Evolutionary conservation across 1,140 invertebrate species (phyloP), one percentile per base, ranked within the genome.

Genomic region (Drosophila albomicans): DNA sequence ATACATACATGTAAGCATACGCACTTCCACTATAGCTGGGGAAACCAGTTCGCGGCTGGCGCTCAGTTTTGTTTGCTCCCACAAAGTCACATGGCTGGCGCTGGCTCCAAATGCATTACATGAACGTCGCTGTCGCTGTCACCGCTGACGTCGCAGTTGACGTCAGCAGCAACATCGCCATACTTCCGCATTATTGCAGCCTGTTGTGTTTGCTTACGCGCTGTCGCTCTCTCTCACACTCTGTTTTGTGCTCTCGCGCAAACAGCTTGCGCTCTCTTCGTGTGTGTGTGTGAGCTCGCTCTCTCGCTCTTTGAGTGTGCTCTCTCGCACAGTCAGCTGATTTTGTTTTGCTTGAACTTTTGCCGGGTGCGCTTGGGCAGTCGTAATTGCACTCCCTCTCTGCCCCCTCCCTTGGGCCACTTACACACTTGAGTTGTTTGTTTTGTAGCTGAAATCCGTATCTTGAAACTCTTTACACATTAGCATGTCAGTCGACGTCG

Each of bases 281-380:
- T 25, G 3, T 25, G 20, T 56, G 5, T 11, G 25, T 4, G 11
- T 62, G 48, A 10, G 35, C 35, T 41, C 43, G 7, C 67, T 52
- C 70, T 56, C 54, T 16, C 28, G 10, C 63, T 65, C 63, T 65
- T 68, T 45, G 62, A 15, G 45, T 49, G 45, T 15, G n/a, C 49
- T 43, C 67, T 73, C 41, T 38, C 6, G 6, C 20, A 38, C 51
- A 74, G 77, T 82, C 82, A 89, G 85, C 85, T 89, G 85, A 86
- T 89, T 89, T 89, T 89, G 85, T 89, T 89, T 89, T 90, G 85
- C 86, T 89, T 89, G 86, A 86, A 89, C 86, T 89, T 89, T 90
- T 86, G 81, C 86, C 86, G 85, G 86, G 68, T 90, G 66, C 59
- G 66, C 59, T 38, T 35, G 51, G 52, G 63, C 68, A 72, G 38